phyloP scores from a whole-genome alignment of 2,797 vertebrate genomes.

The Parauchenoglanis punctatus region DNA sequence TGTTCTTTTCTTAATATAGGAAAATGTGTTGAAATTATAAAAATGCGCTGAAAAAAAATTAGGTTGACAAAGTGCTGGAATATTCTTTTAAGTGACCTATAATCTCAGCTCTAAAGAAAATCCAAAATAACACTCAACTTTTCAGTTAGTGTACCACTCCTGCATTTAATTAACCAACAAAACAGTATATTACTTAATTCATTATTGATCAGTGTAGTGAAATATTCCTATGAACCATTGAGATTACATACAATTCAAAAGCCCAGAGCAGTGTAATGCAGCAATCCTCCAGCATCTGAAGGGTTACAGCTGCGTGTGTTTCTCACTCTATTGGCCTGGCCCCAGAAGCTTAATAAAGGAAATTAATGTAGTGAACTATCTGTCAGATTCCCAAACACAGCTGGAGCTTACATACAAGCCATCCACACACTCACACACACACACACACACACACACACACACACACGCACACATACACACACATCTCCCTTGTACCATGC shows the following conservation, averaged over 20 bases:
- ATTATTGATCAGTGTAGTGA: too few relatives aligned
- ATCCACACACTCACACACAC: constrained; percentile 34
- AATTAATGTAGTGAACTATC: constrained; percentile 84
- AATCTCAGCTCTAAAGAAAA: not conserved
- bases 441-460: not conserved
- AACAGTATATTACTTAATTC: not conserved
- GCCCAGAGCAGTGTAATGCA: not conserved
- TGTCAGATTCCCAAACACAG: constrained; percentile 85
- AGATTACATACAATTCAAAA: not conserved
- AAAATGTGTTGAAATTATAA: not conserved
- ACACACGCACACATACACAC: constrained; percentile 63
- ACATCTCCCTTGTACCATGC: constrained; percentile 47
- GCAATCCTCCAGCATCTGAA: constrained; percentile 62
- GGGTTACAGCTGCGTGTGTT: constrained; percentile 78
- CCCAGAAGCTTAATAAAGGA: constrained; percentile 83
- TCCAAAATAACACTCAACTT: too few relatives aligned
- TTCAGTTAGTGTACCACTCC: not conserved
- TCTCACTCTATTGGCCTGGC: constrained; percentile 72
- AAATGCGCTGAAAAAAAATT: not conserved
- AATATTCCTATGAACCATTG: not conserved
- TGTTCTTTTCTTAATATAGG: not conserved
- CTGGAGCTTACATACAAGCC: constrained; percentile 78
- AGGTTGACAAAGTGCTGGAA: not conserved
- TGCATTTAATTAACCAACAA: not conserved
- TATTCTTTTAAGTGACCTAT: not conserved